Evolutionary conservation across 2,888 invertebrate genomes (phyloP), one percentile per base, ranked within the genome.

Genomic region (Leptinotarsa juncta): DNA sequence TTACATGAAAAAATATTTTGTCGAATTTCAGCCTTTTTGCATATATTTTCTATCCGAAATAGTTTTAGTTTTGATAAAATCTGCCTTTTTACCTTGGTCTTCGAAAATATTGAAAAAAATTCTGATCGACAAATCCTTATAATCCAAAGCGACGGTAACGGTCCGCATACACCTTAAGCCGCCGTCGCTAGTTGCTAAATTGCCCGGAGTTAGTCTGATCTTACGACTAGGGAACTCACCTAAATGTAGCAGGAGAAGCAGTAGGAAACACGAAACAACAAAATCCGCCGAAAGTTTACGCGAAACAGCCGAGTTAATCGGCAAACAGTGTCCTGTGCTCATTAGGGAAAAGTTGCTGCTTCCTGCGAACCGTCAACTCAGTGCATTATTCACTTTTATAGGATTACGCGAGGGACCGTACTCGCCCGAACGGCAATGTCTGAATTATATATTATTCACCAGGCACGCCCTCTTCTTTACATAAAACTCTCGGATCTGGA

Each of bases 361-460:
- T 62, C 32, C 62, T 62, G 62, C 42, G 42, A 62, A 74, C 75
- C 67, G 74, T 76, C 76, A 78, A 76, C 78, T 78, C 74, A 78
- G 76, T 78, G 74, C 78, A 78, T 78, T 77, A 77, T 77, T 78
- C 77, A 78, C 78, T 76, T 77, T 78, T 77, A 77, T 74, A 75
- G 74, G 76, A 67, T 73, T 42, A 42, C 78, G 69, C 76, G 23
- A 65, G 73, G 62, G 71, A 71, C 62, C 62, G 42, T 32, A 62
- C 32, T 62, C 18, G 65, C 69, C 60, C 72, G 32, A 32, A 48
- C 42, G 66, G 53, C 65, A n/a, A 50, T 32, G 73, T 70, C 74
- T 71, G 73, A 77, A 75, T 73, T 77, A 78, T 78, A 73, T 77
- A 73, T 78, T 76, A 78, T 78, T 62, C 42, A n/a, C 5, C 32